Percentiles rank a stretch among this genome's conserved stretches.
These are phyloP conservation scores for Lasiurus borealis DNA, from an alignment of 2,113 vertebrate genomes.

Conservation along the genomic window DNA sequence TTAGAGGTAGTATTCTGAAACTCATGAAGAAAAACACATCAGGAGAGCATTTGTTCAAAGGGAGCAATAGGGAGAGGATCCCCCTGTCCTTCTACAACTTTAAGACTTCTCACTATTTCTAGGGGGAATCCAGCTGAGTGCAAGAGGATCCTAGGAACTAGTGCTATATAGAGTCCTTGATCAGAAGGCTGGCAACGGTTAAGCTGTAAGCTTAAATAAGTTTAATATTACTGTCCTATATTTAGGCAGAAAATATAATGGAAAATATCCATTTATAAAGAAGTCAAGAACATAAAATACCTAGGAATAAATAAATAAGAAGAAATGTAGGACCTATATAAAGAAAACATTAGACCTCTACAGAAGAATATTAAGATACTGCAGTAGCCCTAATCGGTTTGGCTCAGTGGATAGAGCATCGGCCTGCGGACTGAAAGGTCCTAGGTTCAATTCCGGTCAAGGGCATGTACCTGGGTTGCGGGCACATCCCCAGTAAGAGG, in stretches of 20 bases:
- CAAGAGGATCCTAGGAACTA: background rate
- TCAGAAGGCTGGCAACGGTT: background rate
- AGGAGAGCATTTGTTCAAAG: background rate
- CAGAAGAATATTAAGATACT: background rate
- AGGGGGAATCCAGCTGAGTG: background rate
- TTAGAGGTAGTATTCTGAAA: constrained; percentile 36
- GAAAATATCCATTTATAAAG: constrained; percentile 50
- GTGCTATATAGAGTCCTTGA: background rate
- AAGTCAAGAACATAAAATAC: constrained; percentile 42
- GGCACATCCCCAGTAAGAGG: too few species aligned
- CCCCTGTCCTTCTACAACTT: background rate
- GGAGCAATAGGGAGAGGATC: background rate
- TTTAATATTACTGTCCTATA: background rate
- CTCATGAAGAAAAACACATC: background rate
- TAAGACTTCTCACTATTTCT: background rate
- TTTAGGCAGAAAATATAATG: background rate
- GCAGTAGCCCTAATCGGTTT: too few species aligned
- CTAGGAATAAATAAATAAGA: constrained; percentile 42
- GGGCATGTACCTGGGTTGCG: too few species aligned
- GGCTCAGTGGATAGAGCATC: too few species aligned
- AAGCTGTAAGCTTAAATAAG: background rate
- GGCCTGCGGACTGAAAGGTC: too few species aligned
- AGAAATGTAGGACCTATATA: background rate
- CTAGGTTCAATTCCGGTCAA: too few species aligned
- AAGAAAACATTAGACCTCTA: background rate